Base-by-base conservation (phyloP, 2,113 vertebrate species). In the Scartelaos histophorus region DNA sequence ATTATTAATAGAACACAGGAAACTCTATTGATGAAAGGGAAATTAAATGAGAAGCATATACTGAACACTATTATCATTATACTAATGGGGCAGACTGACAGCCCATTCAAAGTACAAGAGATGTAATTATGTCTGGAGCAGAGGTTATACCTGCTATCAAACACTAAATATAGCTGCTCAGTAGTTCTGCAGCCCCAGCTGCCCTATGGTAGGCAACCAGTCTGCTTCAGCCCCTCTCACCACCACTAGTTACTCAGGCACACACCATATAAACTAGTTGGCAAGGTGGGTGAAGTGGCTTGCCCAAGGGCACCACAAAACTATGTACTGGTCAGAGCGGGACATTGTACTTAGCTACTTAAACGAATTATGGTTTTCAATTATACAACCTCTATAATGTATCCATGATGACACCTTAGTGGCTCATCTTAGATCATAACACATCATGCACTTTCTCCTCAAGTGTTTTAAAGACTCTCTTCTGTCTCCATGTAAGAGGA, bases 21-120 rank as follows among this genome's bases (percentile, higher is more conserved):
- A 86, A 79, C 53, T 66, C 29, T 85, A 78, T 79, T 64, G 78
- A 82, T 86, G 76, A 88, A 81, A 83, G 73, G 78, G 72, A 79
- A 88, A 85, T 87, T 74, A 90, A 88, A 89, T 88, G 86, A 89
- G 85, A n/a, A 5, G 67, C 15, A 17, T 66, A 75, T 47, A 45
- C 71, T 45, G 79, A 89, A 71, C 38, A 75, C 75, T 15, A 72
- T 88, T 82, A 89, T 86, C 79, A 91, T 92, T 84, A 90, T 34
- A 70, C 83, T 91, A 93, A 93, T 92, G 90, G 86, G 67, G 69
- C 70, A 78, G 82, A 82, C 85, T 71, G 87, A 90, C 81, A 71
- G 76, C 51, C 81, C 67, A 82, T 74, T 72, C 62, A 67, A 74
- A 69, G 76, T 78, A 69, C 61, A 71, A 74, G 66, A 69, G 78